Percentiles rank a stretch among this genome's conserved stretches.
Conservation (phyloP, 2,888 invertebrate genomes). For the Rhamphomyia laevipes region DNA sequence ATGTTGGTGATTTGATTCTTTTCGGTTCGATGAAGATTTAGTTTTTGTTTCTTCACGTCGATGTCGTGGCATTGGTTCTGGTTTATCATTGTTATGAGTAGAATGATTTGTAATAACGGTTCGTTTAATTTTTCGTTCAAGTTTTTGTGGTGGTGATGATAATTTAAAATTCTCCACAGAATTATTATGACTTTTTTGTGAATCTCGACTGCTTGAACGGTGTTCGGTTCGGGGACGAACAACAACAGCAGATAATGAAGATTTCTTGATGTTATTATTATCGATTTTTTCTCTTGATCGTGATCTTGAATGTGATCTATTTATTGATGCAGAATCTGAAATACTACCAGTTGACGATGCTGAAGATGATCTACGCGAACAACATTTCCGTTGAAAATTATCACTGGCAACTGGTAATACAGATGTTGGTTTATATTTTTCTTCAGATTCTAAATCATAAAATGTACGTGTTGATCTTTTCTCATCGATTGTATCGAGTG, state of each 20-base stretch:
- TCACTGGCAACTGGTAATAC: constrained; percentile 24
- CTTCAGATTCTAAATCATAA: background rate
- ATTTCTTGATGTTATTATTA: constrained; percentile 16
- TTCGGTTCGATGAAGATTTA: background rate
- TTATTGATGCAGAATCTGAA: constrained; percentile 22
- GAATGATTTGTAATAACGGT: constrained; percentile 9
- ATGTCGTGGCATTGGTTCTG: background rate
- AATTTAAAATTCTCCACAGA: constrained; percentile 12
- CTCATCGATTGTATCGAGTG: constrained; percentile 36
- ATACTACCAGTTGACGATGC: constrained; percentile 31
- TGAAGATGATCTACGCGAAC: constrained; percentile 25
- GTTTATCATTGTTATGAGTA: constrained; percentile 12
- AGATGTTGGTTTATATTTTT: constrained; percentile 16
- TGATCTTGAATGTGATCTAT: constrained; percentile 23
- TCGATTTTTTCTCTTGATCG: constrained; percentile 19
- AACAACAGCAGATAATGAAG: constrained; percentile 15
- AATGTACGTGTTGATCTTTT: constrained; percentile 14
- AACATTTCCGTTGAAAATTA: constrained; percentile 11
- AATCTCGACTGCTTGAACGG: constrained; percentile 21
- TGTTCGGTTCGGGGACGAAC: constrained; percentile 22
- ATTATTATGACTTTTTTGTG: constrained; percentile 12
- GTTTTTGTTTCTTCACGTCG: background rate
- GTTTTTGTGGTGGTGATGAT: background rate
- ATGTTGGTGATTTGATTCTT: too few relatives aligned
- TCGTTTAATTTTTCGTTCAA: constrained; percentile 1